Conservation (phyloP, 1,140 invertebrate species). For the Portunus trituberculatus region DNA sequence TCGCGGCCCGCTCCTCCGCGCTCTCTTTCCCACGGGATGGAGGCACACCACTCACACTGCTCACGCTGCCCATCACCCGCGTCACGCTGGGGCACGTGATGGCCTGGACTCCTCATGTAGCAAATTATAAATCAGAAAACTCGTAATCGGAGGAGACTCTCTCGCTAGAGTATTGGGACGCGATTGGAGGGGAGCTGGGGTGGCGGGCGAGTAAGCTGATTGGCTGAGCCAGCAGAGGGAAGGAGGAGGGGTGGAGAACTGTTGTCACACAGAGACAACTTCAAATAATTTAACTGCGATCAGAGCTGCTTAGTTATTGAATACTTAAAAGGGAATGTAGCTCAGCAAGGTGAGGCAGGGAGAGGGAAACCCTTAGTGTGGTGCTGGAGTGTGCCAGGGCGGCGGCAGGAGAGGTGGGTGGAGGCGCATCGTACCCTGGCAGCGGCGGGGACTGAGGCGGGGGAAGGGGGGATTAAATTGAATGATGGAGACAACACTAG, state of each 20-base stretch:
- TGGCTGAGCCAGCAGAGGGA: slow-evolving; percentile 67
- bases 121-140: neutral
- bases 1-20: neutral
- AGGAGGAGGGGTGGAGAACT: slow-evolving; percentile 27
- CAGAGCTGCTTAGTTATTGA: neutral
- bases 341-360: neutral
- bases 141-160: neutral
- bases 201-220: slow-evolving; percentile 67
- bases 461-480: slow-evolving; percentile 74
- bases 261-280: slow-evolving; percentile 41
- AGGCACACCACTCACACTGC: neutral
- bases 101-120: neutral
- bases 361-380: neutral
- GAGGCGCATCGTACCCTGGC: slow-evolving; percentile 35
- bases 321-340: neutral
- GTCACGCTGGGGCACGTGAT: neutral
- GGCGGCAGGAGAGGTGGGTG: neutral
- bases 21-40: neutral
- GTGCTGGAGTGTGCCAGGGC: neutral
- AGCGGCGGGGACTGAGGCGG: neutral
- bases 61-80: neutral
- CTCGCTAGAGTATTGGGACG: slow-evolving; percentile 32
- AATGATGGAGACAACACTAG: slow-evolving; percentile 76
- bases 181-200: slow-evolving; percentile 63
- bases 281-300: neutral